These are phyloP conservation scores for Periophthalmus modestus DNA, from an alignment of 2,113 vertebrate genomes.

Conservation along the genomic window DNA sequence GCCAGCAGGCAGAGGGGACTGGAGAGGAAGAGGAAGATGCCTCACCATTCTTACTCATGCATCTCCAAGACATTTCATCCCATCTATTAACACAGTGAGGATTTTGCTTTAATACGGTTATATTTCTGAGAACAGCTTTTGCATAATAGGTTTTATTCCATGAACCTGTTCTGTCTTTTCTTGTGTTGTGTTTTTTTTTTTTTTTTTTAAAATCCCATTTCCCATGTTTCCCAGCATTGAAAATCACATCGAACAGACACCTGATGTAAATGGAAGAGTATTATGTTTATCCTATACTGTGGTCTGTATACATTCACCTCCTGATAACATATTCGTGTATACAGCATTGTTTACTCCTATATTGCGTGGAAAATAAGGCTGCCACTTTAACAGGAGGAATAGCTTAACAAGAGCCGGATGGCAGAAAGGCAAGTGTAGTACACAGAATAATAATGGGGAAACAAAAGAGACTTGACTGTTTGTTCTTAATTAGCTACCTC, in stretches of 20 bases:
- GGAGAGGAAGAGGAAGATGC: too few species aligned
- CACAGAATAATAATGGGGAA: background rate
- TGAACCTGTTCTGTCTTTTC: background rate
- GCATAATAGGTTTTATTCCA: too few species aligned
- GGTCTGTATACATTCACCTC: background rate
- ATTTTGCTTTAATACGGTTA: too few species aligned
- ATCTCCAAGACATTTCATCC: background rate
- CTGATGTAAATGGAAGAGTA: background rate
- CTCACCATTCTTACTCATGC: too few species aligned
- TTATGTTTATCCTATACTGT: background rate
- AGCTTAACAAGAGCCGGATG: background rate
- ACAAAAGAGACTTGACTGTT: slow-evolving; percentile 1
- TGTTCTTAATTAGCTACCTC: slow-evolving; percentile 1
- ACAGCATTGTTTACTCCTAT: background rate
- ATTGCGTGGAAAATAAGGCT: background rate
- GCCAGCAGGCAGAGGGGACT: too few species aligned
- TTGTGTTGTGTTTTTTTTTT: background rate
- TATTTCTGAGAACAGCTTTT: background rate
- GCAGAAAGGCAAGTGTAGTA: background rate
- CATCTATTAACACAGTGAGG: background rate
- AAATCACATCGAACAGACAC: background rate
- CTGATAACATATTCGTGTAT: background rate
- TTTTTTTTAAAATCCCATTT: background rate
- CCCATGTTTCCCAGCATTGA: background rate
- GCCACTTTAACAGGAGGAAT: background rate